A percentile compares a stretch with the other conserved stretches of the same genome.
Conservation (phyloP, 2,888 invertebrate genomes). For the Coelogynopora nodosa region DNA sequence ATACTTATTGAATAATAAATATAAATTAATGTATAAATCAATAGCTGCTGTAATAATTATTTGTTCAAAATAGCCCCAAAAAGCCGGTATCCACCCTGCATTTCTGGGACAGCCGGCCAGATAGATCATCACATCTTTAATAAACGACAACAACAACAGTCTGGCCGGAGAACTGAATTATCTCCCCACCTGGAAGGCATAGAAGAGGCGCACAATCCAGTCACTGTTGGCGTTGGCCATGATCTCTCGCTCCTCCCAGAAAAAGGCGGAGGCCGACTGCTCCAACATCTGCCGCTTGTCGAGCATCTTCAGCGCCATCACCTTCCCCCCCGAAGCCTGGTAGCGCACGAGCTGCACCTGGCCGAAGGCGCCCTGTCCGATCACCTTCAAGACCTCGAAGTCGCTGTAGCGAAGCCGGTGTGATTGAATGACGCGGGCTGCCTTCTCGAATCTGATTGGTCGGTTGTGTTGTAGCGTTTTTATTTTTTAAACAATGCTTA, state of each 20-base stretch:
- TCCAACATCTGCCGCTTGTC: constrained; percentile 99
- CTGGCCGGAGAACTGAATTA: too few relatives aligned
- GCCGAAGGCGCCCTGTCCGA: constrained; percentile 96
- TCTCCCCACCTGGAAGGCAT: constrained; percentile 67
- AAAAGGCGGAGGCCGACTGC: constrained; percentile 95
- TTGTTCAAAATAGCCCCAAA: too few relatives aligned
- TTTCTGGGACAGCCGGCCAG: too few relatives aligned
- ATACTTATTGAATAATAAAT: too few relatives aligned
- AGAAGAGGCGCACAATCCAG: constrained; percentile 95
- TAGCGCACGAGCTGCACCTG: constrained; percentile 96
- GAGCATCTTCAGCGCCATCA: constrained; percentile 96
- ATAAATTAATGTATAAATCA: too few relatives aligned
- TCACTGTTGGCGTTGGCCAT: constrained; percentile 99
- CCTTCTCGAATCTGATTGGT: constrained; percentile 65
- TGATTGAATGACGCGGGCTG: constrained; percentile 75
- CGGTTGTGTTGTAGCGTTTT: too few relatives aligned
- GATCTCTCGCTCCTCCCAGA: constrained; percentile 99
- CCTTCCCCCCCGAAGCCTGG: constrained; percentile 80
- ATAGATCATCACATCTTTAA: too few relatives aligned
- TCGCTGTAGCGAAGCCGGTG: constrained; percentile 92
- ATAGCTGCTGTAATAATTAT: too few relatives aligned
- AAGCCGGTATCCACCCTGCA: too few relatives aligned
- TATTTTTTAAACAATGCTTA: too few relatives aligned
- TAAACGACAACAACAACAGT: too few relatives aligned
- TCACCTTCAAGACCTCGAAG: constrained; percentile 91